phyloP scores from a whole-genome alignment of 2,113 vertebrate genomes.

The Pardalotus punctatus region DNA sequence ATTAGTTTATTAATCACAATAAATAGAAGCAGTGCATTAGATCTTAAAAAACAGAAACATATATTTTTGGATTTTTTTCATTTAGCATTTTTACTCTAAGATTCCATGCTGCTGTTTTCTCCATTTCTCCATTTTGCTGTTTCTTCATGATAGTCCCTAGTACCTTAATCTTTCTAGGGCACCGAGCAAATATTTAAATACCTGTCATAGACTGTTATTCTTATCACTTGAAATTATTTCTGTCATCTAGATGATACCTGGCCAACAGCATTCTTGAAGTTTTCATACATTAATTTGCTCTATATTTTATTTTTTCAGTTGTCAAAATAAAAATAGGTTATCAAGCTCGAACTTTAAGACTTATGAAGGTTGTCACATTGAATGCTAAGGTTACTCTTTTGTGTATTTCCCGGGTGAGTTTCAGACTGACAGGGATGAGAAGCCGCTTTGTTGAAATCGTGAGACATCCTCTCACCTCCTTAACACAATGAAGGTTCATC shows the following conservation, averaged over 20 bases:
- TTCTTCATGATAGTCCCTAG: background rate
- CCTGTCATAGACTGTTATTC: background rate
- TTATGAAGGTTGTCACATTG: background rate
- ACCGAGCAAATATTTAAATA: background rate
- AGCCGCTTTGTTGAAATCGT: background rate
- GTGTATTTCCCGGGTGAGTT: background rate
- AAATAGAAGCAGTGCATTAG: background rate
- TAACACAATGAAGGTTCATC: background rate
- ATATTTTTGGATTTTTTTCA: accelerated
- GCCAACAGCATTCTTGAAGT: background rate
- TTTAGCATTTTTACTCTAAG: background rate
- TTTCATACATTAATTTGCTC: background rate
- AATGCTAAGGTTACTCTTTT: background rate
- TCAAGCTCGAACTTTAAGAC: background rate
- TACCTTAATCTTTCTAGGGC: background rate
- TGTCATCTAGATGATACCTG: background rate
- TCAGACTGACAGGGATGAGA: background rate
- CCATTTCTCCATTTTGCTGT: background rate
- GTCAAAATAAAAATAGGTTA: background rate
- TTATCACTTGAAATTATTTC: background rate
- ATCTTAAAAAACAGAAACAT: background rate
- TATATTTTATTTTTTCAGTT: background rate
- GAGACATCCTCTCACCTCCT: background rate
- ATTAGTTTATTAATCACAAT: background rate
- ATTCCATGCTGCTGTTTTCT: background rate